Percentiles rank a stretch among this genome's conserved stretches.
Conservation (phyloP, 2,797 vertebrate species). For the Carcharodon carcharias region DNA sequence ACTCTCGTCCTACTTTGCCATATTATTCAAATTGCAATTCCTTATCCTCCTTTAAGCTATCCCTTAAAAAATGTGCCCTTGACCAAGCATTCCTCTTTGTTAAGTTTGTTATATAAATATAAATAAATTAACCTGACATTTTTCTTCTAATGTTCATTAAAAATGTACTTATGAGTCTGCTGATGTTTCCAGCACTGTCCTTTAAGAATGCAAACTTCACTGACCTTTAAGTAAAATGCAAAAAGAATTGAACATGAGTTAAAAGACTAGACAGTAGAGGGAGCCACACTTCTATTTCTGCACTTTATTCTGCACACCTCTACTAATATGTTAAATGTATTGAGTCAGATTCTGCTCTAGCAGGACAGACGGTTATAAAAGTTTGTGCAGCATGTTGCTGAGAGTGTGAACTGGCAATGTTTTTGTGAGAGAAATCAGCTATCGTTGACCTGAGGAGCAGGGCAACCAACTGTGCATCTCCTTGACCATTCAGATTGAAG, state of each 20-base stretch:
- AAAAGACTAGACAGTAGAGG: background rate
- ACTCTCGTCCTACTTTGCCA: too few species aligned
- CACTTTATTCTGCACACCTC: accelerated
- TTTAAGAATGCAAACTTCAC: background rate
- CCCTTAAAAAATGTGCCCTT: too few species aligned
- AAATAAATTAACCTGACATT: background rate
- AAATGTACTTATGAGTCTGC: background rate
- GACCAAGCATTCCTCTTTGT: background rate
- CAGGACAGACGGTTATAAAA: background rate
- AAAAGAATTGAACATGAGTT: background rate
- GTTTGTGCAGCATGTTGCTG: background rate
- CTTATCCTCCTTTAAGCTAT: too few species aligned
- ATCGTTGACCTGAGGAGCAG: background rate
- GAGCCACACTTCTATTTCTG: background rate
- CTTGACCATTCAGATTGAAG: background rate
- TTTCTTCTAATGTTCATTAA: background rate
- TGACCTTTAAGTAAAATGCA: background rate
- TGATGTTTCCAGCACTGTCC: background rate
- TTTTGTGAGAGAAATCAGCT: background rate
- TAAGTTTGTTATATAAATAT: background rate
- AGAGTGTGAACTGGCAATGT: background rate
- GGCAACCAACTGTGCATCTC: background rate
- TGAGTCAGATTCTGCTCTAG: background rate
- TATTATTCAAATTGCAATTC: too few species aligned
- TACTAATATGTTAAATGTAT: background rate